Conservation (phyloP, 1,140 invertebrate genomes). For the Paraescarpia echinospica region DNA sequence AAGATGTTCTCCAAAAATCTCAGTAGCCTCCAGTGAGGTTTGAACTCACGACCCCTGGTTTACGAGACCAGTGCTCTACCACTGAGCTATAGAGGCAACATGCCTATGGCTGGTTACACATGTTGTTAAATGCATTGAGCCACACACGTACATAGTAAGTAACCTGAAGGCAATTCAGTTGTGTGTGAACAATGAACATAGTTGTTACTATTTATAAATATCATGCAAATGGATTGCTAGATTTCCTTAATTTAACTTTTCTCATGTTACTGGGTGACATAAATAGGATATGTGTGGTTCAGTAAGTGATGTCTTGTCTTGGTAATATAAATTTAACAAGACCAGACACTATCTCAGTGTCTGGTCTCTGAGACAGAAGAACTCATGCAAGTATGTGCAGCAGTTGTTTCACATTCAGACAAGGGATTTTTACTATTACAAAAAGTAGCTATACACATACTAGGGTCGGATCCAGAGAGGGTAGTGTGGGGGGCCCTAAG, state of each 20-base stretch:
- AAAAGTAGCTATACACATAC: no score
- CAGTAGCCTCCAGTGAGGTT: constrained; percentile 66
- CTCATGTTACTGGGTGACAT: background rate
- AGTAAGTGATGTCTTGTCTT: no score
- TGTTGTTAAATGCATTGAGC: background rate
- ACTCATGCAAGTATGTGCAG: no score
- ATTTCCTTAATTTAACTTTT: background rate
- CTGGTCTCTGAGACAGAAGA: no score
- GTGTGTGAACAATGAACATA: background rate
- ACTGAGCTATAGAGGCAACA: constrained; percentile 84
- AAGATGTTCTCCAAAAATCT: background rate
- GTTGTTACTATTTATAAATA: background rate
- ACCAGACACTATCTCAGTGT: no score
- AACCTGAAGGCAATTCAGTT: background rate
- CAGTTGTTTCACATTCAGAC: no score
- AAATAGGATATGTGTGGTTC: no score
- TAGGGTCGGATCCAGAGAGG: no score
- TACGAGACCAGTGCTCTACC: constrained; percentile 93
- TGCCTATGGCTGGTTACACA: background rate
- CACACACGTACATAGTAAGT: background rate
- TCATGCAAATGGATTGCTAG: background rate
- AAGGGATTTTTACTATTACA: no score
- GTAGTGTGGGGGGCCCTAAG: no score
- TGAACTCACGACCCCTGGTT: constrained; percentile 91
- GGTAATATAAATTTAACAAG: no score